Evolutionary conservation across 1,140 invertebrate species (phyloP), one percentile per base, ranked within the genome.

Genomic region (Brachionus rotundiformis): DNA sequence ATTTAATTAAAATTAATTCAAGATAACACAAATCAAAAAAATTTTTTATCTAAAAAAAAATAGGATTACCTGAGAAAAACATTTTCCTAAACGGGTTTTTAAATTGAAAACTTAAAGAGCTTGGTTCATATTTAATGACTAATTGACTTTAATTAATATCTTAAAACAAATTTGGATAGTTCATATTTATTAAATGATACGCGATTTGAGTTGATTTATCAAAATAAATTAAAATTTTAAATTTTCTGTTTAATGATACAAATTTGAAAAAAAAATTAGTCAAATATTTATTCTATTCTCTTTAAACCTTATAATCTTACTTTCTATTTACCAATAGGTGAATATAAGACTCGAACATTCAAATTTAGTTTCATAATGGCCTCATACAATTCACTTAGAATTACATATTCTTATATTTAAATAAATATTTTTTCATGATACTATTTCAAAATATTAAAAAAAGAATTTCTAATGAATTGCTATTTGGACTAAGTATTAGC

Each of bases 401-500:
- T n/a, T 54, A 54, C 16, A 23, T 8, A n/a, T n/a, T n/a, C n/a
- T n/a, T n/a, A n/a, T 7, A 54, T 54, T 54, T 54, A 54, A 19
- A 54, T 19, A 5, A 54, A 54, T 19, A 16, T 19, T 54, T 23
- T 54, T 54, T 54, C 47, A 54, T 54, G 47, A 54, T 54, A 54
- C 47, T 54, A 54, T 54, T 54, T 54, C 3, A 23, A 54, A 54
- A 39, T 7, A 19, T n/a, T 23, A 63, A 29, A 63, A 31, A 63
- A 29, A 27, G 23, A 27, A 29, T 27, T 63, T 27, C 23, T 29
- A 29, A 63, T 63, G 61, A 63, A 54, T 54, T 54, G 13, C 16
- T 33, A 63, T 63, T 63, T 63, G 25, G 29, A 29, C n/a, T 63
- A 63, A 63, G 61, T 63, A 54, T 54, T 54, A 54, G 47, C 47